These are phyloP conservation scores for Drosophila nigrodunni DNA, from an alignment of 1,140 invertebrate species.

Conservation along the genomic window DNA sequence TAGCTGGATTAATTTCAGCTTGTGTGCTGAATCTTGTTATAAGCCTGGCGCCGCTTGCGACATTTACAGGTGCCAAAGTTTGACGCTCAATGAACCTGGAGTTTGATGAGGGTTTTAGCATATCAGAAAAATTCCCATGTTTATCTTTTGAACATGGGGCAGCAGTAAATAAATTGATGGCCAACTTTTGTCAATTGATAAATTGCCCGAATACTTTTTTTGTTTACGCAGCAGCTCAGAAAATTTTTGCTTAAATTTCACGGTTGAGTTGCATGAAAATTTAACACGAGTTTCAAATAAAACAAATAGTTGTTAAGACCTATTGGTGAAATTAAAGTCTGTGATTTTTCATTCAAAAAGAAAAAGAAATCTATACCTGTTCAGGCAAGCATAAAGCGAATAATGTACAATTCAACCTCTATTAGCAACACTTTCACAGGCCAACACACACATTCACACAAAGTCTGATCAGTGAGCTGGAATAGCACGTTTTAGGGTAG, in stretches of 20 bases:
- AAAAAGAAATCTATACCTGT: not conserved
- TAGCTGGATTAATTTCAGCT: conserved; percentile 46
- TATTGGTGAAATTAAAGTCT: too few species aligned
- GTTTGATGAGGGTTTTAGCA: conserved; percentile 18
- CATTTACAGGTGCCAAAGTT: conserved; percentile 40
- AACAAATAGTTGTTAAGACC: too few species aligned
- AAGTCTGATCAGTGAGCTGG: conserved; percentile 28
- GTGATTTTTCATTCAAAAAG: not conserved
- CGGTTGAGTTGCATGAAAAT: too few species aligned
- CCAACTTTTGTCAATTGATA: conserved; percentile 41
- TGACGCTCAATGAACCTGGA: not conserved
- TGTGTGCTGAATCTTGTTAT: conserved; percentile 34
- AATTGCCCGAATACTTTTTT: conserved; percentile 7
- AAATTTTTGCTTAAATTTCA: not conserved
- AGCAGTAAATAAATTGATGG: conserved; percentile 2
- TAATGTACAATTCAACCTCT: conserved; percentile 6
- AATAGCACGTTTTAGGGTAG: conserved; percentile 46
- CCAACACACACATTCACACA: not conserved
- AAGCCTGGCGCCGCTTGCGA: conserved; percentile 31
- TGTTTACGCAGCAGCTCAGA: not conserved
- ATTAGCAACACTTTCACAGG: conserved; percentile 19
- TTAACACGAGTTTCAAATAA: too few species aligned
- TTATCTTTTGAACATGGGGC: conserved; percentile 11
- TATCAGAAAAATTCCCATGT: conserved; percentile 29
- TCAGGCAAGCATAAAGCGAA: conserved; percentile 1